phyloP scores from a whole-genome alignment of 2,888 invertebrate genomes.

The Pachliopta kotzebuea region DNA sequence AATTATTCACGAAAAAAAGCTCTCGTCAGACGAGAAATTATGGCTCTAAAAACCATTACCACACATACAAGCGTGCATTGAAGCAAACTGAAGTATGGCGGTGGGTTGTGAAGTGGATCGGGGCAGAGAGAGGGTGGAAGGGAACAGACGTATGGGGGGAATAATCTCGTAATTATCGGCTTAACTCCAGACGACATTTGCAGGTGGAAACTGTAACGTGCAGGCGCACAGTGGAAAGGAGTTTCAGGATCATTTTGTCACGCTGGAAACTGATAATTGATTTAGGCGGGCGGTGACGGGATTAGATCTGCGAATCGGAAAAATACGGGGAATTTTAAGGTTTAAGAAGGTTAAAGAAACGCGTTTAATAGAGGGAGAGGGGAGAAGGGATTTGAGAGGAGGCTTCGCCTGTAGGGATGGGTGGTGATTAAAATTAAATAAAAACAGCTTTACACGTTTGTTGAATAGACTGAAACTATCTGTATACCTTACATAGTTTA shows the following conservation, averaged over 20 bases:
- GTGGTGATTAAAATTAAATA: no score
- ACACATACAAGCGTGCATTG: slow-evolving; percentile 70
- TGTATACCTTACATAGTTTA: no score
- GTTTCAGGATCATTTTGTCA: slow-evolving; percentile 57
- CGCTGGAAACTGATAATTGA: slow-evolving; percentile 55
- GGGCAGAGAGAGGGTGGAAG: slow-evolving; percentile 40
- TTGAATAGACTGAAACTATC: no score
- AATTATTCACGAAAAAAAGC: slow-evolving; percentile 65
- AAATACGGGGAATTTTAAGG: slow-evolving; percentile 36
- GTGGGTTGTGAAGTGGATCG: slow-evolving; percentile 38
- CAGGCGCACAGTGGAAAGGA: slow-evolving; percentile 44
- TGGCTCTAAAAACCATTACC: slow-evolving; percentile 72
- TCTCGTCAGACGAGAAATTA: slow-evolving; percentile 68
- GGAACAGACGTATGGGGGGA: slow-evolving; percentile 45
- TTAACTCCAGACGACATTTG: slow-evolving; percentile 75
- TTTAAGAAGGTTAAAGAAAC: slow-evolving; percentile 15
- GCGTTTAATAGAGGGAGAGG: not conserved
- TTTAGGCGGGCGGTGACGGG: slow-evolving; percentile 52
- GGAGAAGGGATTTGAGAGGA: not conserved
- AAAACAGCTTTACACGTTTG: no score
- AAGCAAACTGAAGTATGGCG: slow-evolving; percentile 61
- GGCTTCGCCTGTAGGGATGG: not conserved
- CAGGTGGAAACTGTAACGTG: slow-evolving; percentile 62
- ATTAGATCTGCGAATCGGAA: slow-evolving; percentile 38
- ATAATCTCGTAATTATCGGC: slow-evolving; percentile 79